Base-by-base conservation (phyloP, 2,888 invertebrate genomes). In the Notodonta dromedarius region DNA sequence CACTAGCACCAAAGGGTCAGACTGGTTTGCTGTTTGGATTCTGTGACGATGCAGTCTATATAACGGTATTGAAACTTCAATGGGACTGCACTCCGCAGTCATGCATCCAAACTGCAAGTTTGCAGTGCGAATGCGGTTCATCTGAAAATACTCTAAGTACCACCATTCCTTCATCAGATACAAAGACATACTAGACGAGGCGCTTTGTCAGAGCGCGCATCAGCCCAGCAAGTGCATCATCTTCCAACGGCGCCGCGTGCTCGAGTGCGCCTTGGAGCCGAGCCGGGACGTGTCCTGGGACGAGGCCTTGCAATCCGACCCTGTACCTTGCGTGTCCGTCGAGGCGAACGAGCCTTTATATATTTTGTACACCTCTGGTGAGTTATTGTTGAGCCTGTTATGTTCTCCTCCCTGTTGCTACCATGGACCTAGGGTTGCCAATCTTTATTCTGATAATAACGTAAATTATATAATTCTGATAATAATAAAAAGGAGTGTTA, bases 331-430 rank as follows among this genome's bases (percentile, higher is more conserved):
- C 82, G 97, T 98, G 0, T 95, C 98, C 0, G 96, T 98, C 0
- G 97, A 97, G 76, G 97, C 98, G 0, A 98, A 97, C 77, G 97
- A 98, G 76, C 98, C 98, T 0, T 88, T 98, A 11, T 99, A 99
- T 80, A 96, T 99, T 65, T 93, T 99, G 5, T 98, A 99, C 83
- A 99, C 99, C 0, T 98, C 98, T 4, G 98, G 98, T 93, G 70
- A 75, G 71, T 60, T 24, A 24, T 24, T 24, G 24, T 24, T 24
- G 24, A 24, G 24, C 24, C 24, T 24, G 1, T 24, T 24, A 24
- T 24, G 2, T 24, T 2, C 24, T 24, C 24, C 24, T 24, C 24
- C 2, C 24, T 24, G 24, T 24, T 24, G 24, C 24, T 24, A 24
- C 1, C 24, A 24, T 24, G 24, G 2, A 24, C 24, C 1, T 24